These are phyloP conservation scores for Callorhinus ursinus DNA, from an alignment of 2,113 vertebrate genomes.

Conservation along the genomic window DNA sequence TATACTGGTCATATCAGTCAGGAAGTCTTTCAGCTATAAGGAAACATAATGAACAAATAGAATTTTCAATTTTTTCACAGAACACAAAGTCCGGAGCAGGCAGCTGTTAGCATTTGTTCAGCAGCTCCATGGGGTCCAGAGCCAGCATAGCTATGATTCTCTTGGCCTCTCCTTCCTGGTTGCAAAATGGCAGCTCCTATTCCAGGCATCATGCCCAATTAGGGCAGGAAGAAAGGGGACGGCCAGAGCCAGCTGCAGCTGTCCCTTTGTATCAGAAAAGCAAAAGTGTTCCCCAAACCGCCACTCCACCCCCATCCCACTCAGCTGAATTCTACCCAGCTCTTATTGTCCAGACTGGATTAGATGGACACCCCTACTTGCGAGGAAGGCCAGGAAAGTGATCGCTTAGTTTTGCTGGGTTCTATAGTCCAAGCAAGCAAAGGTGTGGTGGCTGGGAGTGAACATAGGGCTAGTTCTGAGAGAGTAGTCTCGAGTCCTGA, in stretches of 20 bases:
- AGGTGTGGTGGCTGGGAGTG: background rate
- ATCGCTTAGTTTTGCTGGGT: background rate
- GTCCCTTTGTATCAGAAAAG: conserved; percentile 61
- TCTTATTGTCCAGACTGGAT: background rate
- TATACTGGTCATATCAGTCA: background rate
- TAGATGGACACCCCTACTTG: background rate
- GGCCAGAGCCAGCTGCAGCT: conserved; percentile 57
- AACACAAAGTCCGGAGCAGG: conserved; percentile 22
- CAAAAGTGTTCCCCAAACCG: conserved; percentile 6
- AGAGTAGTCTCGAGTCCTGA: background rate
- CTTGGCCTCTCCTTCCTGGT: background rate
- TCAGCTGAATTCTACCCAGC: conserved; percentile 22
- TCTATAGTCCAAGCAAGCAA: background rate
- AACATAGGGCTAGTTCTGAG: background rate
- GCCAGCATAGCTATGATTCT: background rate
- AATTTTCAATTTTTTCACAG: background rate
- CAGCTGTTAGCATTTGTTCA: conserved; percentile 60
- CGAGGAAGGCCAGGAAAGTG: background rate
- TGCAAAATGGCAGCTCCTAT: conserved; percentile 46
- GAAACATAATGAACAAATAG: background rate
- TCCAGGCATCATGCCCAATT: conserved; percentile 43
- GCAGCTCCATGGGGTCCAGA: background rate
- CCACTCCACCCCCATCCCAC: too few species aligned
- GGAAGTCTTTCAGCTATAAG: background rate
- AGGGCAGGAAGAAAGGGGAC: conserved; percentile 39